Percentiles rank a stretch among this genome's conserved stretches.
Evolutionary conservation across 2,113 vertebrate genomes (phyloP).

Genomic region (Ceyx melanurus): DNA sequence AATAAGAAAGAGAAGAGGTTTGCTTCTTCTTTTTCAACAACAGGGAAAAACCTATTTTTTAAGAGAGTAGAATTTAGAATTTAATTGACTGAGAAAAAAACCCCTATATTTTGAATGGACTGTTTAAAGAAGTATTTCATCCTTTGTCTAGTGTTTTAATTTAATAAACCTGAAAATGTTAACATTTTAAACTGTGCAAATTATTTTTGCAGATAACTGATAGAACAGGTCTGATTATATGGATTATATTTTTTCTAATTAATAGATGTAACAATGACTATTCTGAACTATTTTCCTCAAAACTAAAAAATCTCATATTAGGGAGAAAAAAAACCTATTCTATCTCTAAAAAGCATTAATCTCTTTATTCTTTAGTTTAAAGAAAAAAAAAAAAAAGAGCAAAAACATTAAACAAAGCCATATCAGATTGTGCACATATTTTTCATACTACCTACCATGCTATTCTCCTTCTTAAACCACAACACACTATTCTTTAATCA

Average conservation of each 20-base stretch:
- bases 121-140: neutral
- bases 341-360: neutral
- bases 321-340: rapidly evolving
- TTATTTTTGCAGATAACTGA: neutral
- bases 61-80: neutral
- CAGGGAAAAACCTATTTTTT: neutral
- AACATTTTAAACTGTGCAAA: neutral
- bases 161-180: neutral
- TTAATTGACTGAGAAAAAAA: neutral
- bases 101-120: neutral
- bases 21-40: neutral
- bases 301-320: neutral
- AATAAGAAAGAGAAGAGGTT: neutral
- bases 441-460: neutral
- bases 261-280: neutral
- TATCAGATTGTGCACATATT: neutral
- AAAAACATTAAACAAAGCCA: neutral
- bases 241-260: neutral
- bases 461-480: neutral
- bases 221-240: neutral
- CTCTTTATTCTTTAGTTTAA: neutral
- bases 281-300: neutral
- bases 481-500: neutral
- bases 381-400: neutral
- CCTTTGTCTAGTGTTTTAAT: neutral